A percentile compares a stretch with the other conserved stretches of the same genome.
These are phyloP conservation scores for Apodemia duryi DNA, from an alignment of 2,888 invertebrate genomes.

Conservation along the genomic window DNA sequence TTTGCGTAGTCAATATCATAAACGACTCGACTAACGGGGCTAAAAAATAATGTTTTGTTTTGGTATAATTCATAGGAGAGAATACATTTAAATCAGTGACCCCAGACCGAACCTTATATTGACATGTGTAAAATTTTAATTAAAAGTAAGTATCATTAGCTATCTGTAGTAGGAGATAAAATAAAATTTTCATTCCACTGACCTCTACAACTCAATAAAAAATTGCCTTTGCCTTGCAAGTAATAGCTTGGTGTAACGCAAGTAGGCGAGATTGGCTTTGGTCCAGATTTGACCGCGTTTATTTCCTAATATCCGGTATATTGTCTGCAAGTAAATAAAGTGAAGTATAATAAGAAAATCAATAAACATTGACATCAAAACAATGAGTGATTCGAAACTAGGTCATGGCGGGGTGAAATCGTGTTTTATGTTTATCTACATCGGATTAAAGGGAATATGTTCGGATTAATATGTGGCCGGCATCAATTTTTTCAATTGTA, in stretches of 20 bases:
- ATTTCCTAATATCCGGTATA: neutral
- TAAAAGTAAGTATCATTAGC: no score
- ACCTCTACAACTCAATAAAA: neutral
- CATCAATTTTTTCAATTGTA: constrained; percentile 14
- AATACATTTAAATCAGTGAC: no score
- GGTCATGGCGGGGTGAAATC: constrained; percentile 33
- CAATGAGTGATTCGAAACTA: constrained; percentile 29
- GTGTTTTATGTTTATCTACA: constrained; percentile 18
- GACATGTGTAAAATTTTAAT: no score
- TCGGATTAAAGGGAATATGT: constrained; percentile 29
- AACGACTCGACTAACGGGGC: no score
- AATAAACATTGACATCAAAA: constrained; percentile 33
- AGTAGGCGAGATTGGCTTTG: neutral
- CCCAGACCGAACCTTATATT: no score
- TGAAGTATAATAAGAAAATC: constrained; percentile 24
- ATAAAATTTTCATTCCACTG: neutral
- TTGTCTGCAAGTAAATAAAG: neutral
- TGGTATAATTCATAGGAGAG: no score
- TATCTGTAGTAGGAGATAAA: neutral
- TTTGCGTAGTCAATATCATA: no score
- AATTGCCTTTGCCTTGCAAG: neutral
- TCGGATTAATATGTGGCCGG: constrained; percentile 27
- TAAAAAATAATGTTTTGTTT: no score
- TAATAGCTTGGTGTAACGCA: neutral
- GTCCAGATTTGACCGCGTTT: neutral